A percentile compares a stretch with the other conserved stretches of the same genome.
These are phyloP conservation scores for Drosophila eohydei DNA, from an alignment of 2,888 invertebrate species.

Conservation along the genomic window DNA sequence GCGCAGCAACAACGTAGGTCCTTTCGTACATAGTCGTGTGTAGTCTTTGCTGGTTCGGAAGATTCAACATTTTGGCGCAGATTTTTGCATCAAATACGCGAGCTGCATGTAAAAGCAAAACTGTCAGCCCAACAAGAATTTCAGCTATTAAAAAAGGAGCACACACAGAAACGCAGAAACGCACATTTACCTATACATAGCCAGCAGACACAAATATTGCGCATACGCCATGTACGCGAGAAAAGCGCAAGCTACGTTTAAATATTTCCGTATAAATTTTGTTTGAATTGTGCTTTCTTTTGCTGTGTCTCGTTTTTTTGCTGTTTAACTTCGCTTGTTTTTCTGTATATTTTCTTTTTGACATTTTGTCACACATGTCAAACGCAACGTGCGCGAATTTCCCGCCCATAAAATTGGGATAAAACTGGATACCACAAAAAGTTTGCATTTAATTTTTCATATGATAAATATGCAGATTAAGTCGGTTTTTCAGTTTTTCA, in stretches of 20 bases:
- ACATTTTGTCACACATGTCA: slow-evolving; percentile 64
- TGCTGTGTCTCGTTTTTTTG: background rate
- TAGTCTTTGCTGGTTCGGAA: slow-evolving; percentile 17
- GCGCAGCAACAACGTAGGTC: slow-evolving; percentile 55
- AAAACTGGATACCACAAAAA: slow-evolving; percentile 26
- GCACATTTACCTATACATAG: slow-evolving; percentile 10
- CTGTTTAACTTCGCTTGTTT: background rate
- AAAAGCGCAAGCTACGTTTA: slow-evolving; percentile 51
- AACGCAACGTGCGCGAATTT: slow-evolving; percentile 37
- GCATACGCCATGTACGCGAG: slow-evolving; percentile 52
- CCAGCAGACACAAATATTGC: slow-evolving; percentile 37
- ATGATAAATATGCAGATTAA: slow-evolving; percentile 43
- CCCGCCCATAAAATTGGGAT: slow-evolving; percentile 5
- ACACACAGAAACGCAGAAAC: slow-evolving; percentile 7
- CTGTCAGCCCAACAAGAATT: slow-evolving; percentile 21
- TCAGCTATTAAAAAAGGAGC: slow-evolving; percentile 33
- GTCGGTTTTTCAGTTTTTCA: slow-evolving; percentile 16
- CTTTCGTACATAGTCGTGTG: slow-evolving; percentile 39
- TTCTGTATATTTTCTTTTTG: slow-evolving; percentile 33
- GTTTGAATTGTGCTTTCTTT: slow-evolving; percentile 15
- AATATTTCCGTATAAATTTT: slow-evolving; percentile 56
- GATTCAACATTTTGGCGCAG: slow-evolving; percentile 63
- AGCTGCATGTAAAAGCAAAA: slow-evolving; percentile 46
- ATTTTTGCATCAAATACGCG: slow-evolving; percentile 72
- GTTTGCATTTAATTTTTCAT: slow-evolving; percentile 50